phyloP scores from a whole-genome alignment of 2,888 invertebrate genomes.

The Cerastoderma edule region DNA sequence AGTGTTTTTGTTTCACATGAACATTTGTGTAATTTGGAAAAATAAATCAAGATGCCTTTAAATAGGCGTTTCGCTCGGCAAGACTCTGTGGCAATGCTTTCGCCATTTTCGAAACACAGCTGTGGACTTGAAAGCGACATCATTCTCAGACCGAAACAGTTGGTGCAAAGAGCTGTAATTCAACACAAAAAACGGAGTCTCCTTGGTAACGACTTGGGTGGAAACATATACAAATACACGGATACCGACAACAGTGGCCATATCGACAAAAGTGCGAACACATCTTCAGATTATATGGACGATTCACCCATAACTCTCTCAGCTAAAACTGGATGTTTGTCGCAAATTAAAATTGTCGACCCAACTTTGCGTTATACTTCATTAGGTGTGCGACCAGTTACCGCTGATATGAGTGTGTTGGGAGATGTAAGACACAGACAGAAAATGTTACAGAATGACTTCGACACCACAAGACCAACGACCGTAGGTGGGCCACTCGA shows the following conservation, averaged over 20 bases:
- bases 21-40: too few relatives aligned
- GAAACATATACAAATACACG: conserved; percentile 2
- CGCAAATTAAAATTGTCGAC: too few relatives aligned
- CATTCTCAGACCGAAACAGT: background rate
- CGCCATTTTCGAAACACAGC: conserved; percentile 1
- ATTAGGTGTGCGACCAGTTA: too few relatives aligned
- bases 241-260: background rate
- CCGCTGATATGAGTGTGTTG: background rate
- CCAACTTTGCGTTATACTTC: too few relatives aligned
- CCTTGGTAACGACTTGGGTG: background rate
- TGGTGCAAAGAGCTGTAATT: background rate
- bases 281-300: background rate
- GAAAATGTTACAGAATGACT: background rate
- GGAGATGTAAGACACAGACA: background rate
- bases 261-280: background rate
- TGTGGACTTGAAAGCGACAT: background rate
- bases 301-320: background rate
- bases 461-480: background rate
- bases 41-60: too few relatives aligned
- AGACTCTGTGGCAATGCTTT: background rate
- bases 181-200: background rate
- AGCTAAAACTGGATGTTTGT: background rate
- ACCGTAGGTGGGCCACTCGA: too few relatives aligned
- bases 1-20: too few relatives aligned
- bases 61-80: background rate